phyloP scores from a whole-genome alignment of 1,140 invertebrate genomes.

The Conopomorpha cramerella region DNA sequence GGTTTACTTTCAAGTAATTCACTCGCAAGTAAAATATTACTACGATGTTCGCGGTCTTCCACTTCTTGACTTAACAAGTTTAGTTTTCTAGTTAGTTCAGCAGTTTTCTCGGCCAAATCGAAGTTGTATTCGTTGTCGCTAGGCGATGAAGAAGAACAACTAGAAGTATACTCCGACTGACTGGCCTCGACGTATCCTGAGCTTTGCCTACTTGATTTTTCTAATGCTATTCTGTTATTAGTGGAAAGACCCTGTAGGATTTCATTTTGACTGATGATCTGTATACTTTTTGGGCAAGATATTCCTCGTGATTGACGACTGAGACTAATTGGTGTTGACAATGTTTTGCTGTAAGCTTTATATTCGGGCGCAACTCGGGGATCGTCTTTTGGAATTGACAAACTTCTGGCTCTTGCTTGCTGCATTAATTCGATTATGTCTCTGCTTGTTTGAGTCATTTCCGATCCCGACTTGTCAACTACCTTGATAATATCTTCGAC shows the following conservation, averaged over 20 bases:
- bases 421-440: constrained; percentile 56
- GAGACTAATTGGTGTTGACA: constrained; percentile 47
- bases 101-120: constrained; percentile 47
- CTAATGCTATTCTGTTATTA: constrained; percentile 18
- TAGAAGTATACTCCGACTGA: constrained; percentile 55
- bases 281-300: constrained; percentile 57
- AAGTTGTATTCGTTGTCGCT: constrained; percentile 59
- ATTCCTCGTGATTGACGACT: constrained; percentile 40
- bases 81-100: constrained; percentile 47
- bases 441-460: constrained; percentile 49
- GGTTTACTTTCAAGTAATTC: constrained; percentile 17
- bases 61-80: constrained; percentile 36
- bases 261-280: constrained; percentile 58
- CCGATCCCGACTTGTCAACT: constrained; percentile 37
- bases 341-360: constrained; percentile 27
- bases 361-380: constrained; percentile 33
- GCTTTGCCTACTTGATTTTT: constrained; percentile 31
- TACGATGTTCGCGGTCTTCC: constrained; percentile 22
- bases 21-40: constrained; percentile 16
- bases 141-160: constrained; percentile 53
- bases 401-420: constrained; percentile 52
- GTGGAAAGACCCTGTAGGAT: constrained; percentile 53
- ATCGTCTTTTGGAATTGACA: constrained; percentile 55
- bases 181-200: constrained; percentile 56
- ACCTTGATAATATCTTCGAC: constrained; percentile 22